Percentiles rank a stretch among this genome's conserved stretches.
Evolutionary conservation across 2,888 invertebrate genomes (phyloP).

Genomic region (Tiliacea aurago): DNA sequence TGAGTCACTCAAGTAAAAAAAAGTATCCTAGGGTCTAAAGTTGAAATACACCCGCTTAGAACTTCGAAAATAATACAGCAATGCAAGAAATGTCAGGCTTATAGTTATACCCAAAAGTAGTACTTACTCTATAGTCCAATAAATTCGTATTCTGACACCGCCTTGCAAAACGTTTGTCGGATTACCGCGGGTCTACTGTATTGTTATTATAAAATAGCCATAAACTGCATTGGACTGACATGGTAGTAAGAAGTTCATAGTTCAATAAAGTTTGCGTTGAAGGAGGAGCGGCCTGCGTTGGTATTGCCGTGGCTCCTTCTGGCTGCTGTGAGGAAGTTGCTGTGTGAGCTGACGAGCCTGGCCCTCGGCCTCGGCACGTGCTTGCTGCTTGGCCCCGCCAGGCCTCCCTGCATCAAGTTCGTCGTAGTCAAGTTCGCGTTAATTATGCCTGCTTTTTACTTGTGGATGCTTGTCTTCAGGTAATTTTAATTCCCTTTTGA

Average conservation of each 20-base stretch:
- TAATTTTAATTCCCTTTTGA: constrained; percentile 60
- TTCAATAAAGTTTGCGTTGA: not conserved
- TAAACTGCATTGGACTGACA: not conserved
- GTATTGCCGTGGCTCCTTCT: constrained; percentile 89
- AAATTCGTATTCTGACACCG: not conserved
- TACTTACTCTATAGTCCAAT: not conserved
- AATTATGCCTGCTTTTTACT: constrained; percentile 87
- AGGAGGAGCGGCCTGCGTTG: constrained; percentile 89
- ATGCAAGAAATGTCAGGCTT: no score
- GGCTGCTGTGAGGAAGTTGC: constrained; percentile 85
- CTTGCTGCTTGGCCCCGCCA: constrained; percentile 83
- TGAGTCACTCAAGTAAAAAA: no score
- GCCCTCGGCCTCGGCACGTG: constrained; percentile 87
- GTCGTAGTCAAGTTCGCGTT: constrained; percentile 84
- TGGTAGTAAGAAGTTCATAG: not conserved
- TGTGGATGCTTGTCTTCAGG: constrained; percentile 88
- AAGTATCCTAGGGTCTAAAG: no score
- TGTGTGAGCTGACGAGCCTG: constrained; percentile 85
- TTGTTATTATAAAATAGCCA: not conserved
- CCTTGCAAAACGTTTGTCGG: not conserved
- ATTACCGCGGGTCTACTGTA: not conserved
- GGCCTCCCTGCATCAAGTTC: constrained; percentile 87
- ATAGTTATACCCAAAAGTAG: no score
- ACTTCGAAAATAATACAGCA: no score
- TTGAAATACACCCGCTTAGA: no score